A percentile compares a stretch with the other conserved stretches of the same genome.
phyloP scores from a whole-genome alignment of 2,888 invertebrate genomes.

The Hirtodrosophila alboralis region DNA sequence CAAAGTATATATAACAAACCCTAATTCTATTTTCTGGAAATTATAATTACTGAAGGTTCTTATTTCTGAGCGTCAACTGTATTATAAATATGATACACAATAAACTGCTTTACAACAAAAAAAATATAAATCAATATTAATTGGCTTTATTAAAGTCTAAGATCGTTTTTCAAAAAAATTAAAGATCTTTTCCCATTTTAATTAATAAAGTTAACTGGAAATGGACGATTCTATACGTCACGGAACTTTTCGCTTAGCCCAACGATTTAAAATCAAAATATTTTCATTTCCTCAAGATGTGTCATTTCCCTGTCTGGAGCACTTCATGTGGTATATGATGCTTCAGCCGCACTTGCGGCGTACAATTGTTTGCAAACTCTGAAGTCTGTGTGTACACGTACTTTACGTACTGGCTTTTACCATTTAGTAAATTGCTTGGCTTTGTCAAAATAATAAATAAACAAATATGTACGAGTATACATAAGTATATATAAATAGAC shows the following conservation, averaged over 20 bases:
- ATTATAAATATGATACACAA: too few relatives aligned
- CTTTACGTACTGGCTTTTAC: slow-evolving; percentile 37
- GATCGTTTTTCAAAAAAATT: too few relatives aligned
- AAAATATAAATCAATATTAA: too few relatives aligned
- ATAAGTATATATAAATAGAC: slow-evolving; percentile 18
- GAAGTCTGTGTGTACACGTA: slow-evolving; percentile 43
- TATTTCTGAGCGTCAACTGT: too few relatives aligned
- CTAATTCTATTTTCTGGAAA: too few relatives aligned
- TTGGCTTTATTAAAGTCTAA: too few relatives aligned
- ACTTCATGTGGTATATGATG: slow-evolving; percentile 14
- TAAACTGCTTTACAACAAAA: too few relatives aligned
- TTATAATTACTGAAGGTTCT: too few relatives aligned
- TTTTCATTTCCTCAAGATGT: slow-evolving; percentile 19
- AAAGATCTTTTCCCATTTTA: too few relatives aligned
- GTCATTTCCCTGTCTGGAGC: slow-evolving; percentile 33
- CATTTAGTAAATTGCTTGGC: slow-evolving; percentile 77
- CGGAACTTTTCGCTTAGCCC: slow-evolving; percentile 8
- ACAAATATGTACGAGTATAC: slow-evolving; percentile 48
- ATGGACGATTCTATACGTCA: too few relatives aligned
- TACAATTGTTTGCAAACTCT: slow-evolving; percentile 64
- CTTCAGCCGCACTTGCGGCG: slow-evolving; percentile 7
- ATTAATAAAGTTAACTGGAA: too few relatives aligned
- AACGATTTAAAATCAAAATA: slow-evolving; percentile 35
- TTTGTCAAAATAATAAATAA: slow-evolving; percentile 79
- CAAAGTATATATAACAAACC: too few relatives aligned